Percentiles rank a stretch among this genome's conserved stretches.
Conservation (phyloP, 2,888 invertebrate species). For the Pollenia angustigena region DNA sequence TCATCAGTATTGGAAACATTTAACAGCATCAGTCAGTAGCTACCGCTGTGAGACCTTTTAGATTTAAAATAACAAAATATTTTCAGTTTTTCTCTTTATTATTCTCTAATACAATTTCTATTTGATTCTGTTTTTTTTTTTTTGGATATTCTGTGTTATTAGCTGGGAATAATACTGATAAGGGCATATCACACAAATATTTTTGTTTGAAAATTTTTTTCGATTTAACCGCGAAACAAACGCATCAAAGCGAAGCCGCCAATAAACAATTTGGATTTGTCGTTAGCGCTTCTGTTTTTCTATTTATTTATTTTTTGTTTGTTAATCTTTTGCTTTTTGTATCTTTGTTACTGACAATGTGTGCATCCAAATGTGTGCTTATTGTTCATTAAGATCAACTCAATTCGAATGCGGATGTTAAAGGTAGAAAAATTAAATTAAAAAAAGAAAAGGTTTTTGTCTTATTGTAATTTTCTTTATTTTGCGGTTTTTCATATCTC, state of each 20-base stretch:
- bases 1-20: conserved; percentile 7
- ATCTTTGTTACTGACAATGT: conserved; percentile 53
- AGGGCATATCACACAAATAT: conserved; percentile 83
- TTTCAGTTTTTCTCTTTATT: conserved; percentile 20
- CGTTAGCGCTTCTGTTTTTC: conserved; percentile 82
- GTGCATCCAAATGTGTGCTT: background rate
- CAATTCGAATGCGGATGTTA: conserved; percentile 56
- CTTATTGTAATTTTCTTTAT: conserved; percentile 73
- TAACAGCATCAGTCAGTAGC: conserved; percentile 63
- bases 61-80: conserved; percentile 14
- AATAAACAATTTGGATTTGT: conserved; percentile 63
- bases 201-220: conserved; percentile 80
- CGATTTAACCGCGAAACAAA: conserved; percentile 74
- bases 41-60: conserved; percentile 53
- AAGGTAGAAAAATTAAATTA: background rate
- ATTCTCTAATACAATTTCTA: conserved; percentile 7
- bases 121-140: background rate
- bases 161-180: conserved; percentile 76
- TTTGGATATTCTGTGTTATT: background rate
- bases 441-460: conserved; percentile 56
- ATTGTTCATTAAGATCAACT: conserved; percentile 10
- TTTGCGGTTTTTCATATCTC: conserved; percentile 75
- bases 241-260: conserved; percentile 62
- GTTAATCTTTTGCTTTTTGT: conserved; percentile 57
- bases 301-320: conserved; percentile 21